These are phyloP conservation scores for Glaucidium brasilianum DNA, from an alignment of 2,113 vertebrate genomes.

Conservation along the genomic window DNA sequence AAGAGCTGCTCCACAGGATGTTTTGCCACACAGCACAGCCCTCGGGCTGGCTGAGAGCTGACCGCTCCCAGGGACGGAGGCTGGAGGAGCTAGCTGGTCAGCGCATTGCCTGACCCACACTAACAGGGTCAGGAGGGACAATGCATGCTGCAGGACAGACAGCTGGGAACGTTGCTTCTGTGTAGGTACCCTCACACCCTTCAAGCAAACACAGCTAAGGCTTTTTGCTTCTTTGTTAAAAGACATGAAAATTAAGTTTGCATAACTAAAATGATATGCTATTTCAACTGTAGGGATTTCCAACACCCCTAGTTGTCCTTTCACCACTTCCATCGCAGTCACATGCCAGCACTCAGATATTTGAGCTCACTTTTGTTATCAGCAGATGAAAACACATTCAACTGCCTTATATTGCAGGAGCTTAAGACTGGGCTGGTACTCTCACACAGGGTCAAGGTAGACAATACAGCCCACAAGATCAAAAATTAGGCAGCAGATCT, in stretches of 20 bases:
- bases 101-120: rapidly evolving
- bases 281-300: background rate
- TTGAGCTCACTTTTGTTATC: background rate
- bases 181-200: background rate
- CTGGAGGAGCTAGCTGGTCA: background rate
- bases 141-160: rapidly evolving
- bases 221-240: background rate
- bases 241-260: background rate
- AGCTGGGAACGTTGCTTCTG: background rate
- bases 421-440: background rate
- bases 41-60: background rate
- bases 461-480: background rate
- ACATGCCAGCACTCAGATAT: background rate
- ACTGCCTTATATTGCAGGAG: rapidly evolving
- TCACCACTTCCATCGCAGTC: background rate
- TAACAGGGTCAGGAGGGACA: background rate
- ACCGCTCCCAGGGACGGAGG: background rate
- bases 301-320: background rate
- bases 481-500: background rate
- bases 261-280: background rate
- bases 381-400: background rate
- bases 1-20: slow-evolving; percentile 13
- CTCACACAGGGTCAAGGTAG: background rate
- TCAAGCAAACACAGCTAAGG: background rate
- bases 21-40: background rate